phyloP scores from a whole-genome alignment of 1,140 invertebrate species.

The Drosophila orena region DNA sequence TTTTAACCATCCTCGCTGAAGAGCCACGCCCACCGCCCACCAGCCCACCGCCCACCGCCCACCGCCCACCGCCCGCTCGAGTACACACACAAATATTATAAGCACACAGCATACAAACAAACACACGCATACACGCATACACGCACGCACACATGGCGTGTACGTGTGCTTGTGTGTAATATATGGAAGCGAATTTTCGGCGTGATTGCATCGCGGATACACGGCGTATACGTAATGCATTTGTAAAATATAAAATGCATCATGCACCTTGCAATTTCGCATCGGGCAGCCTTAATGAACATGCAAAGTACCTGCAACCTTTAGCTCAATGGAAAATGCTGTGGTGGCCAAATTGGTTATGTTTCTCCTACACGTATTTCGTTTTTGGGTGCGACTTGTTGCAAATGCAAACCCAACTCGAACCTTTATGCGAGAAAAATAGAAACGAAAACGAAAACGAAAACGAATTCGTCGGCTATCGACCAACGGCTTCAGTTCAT shows the following conservation, averaged over 20 bases:
- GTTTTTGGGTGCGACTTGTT: conserved; percentile 22
- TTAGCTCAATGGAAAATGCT: conserved; percentile 23
- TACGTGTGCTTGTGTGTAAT: conserved; percentile 36
- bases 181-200: conserved; percentile 61
- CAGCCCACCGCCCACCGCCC: neutral
- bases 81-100: conserved; percentile 1
- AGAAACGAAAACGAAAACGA: too few relatives aligned
- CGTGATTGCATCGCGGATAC: conserved; percentile 58
- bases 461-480: neutral
- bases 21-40: neutral
- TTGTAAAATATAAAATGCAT: conserved; percentile 51
- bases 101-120: neutral
- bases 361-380: neutral
- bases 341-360: conserved; percentile 15
- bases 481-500: conserved; percentile 1
- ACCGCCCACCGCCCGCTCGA: neutral
- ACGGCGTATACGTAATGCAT: conserved; percentile 61
- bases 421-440: too few relatives aligned
- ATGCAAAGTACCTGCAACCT: neutral
- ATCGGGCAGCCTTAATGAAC: conserved; percentile 23
- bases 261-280: conserved; percentile 32
- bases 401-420: too few relatives aligned
- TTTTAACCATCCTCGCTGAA: conserved; percentile 18
- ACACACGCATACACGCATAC: neutral
- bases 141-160: neutral